Base-by-base conservation (phyloP, 1,140 invertebrate genomes). In the Zaprionus ornatus region DNA sequence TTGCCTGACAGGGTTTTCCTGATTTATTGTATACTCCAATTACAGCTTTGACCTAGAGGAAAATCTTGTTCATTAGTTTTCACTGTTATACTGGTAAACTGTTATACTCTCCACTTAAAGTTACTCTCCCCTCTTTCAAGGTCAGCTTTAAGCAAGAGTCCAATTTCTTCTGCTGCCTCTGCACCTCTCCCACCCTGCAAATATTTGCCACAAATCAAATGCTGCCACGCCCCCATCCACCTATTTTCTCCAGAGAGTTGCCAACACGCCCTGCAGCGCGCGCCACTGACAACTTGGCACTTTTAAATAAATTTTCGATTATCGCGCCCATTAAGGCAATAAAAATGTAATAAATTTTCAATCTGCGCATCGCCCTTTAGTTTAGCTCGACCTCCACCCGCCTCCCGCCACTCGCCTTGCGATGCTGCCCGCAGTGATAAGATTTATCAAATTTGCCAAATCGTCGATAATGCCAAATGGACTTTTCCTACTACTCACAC, bases 221-320 rank as follows among this genome's bases (percentile, higher is more conserved):
- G 40, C 23, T 25, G 54, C 32, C 63, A 79, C 76, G 69, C 65
- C 55, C 64, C 64, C 61, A 55, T 52, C 19, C 45, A 45, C 45
- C 45, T 9, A 19, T 12, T 13, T 10, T 7, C 45, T 12, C 37
- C 15, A 13, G 12, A 50, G 19, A 21, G 9, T 50, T 13, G 45
- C 17, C 60, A 68, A 48, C 60, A 55, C 48, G 59, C 40, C 63
- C 57, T 12, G 52, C 35, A 60, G 56, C 68, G 45, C 59, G 37
- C 68, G 29, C 48, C 54, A 61, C 73, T 60, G 57, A 77, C 61
- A 73, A 71, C 64, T 74, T 79, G 66, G 69, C 72, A 75, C 78
- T 78, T 74, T 84, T 91, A 91, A 91, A 91, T 91, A 88, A 91
- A 91, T 85, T 91, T 91, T 91, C 88, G 88, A 91, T 91, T 91